Evolutionary conservation across 2,888 invertebrate species (phyloP).

Genomic region (Caenorhabditis doughertyi): DNA sequence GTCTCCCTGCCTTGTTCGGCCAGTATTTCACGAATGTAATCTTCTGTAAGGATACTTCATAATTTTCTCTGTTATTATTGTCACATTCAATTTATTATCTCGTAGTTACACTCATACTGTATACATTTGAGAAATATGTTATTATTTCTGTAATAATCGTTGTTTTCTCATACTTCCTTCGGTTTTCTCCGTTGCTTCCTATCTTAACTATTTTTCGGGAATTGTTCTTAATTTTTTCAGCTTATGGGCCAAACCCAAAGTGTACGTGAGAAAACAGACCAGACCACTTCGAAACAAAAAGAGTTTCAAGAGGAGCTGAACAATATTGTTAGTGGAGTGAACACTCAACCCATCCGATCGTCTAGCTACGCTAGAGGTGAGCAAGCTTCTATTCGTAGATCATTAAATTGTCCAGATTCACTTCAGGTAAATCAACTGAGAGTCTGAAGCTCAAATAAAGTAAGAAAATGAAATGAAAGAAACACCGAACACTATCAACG

Average conservation of each 20-base stretch:
- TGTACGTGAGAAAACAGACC: not conserved
- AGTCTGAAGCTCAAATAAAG: too few species aligned
- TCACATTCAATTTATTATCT: not conserved
- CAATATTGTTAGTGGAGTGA: too few species aligned
- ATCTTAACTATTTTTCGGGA: not conserved
- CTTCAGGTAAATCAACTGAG: too few species aligned
- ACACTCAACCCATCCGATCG: too few species aligned
- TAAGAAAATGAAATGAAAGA: too few species aligned
- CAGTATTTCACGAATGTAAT: too few species aligned
- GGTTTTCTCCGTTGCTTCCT: not conserved
- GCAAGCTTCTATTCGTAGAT: too few species aligned
- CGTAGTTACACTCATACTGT: not conserved
- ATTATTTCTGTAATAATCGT: not conserved
- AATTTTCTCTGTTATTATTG: not conserved
- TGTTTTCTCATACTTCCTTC: not conserved
- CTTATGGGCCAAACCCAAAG: not conserved
- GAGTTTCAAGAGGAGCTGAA: not conserved
- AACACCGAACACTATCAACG: too few species aligned
- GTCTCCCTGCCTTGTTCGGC: not conserved
- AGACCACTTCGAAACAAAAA: not conserved
- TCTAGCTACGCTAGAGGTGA: too few species aligned
- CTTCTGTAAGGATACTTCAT: too few species aligned
- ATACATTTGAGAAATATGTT: not conserved
- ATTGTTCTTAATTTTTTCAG: not conserved
- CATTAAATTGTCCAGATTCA: too few species aligned